Conservation (phyloP, 2,888 invertebrate species). For the Autographa gamma region DNA sequence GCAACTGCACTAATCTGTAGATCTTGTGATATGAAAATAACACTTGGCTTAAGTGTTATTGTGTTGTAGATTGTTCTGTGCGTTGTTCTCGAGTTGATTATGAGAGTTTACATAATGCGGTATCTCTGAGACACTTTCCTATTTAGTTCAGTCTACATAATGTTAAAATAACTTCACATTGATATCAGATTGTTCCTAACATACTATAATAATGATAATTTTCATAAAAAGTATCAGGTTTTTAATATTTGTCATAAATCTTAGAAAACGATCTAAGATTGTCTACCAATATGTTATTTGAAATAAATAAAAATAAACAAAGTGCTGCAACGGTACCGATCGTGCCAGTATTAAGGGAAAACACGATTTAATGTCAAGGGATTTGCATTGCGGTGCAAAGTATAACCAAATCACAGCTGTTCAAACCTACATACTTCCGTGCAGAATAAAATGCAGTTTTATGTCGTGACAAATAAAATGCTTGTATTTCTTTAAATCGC, state of each 20-base stretch:
- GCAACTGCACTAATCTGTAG: conserved; percentile 31
- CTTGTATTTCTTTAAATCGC: conserved; percentile 16
- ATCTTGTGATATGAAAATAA: conserved; percentile 36
- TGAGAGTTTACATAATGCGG: conserved; percentile 13
- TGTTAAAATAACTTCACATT: background rate
- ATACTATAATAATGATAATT: too few species aligned
- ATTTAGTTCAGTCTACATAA: background rate
- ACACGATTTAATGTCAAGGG: conserved; percentile 55
- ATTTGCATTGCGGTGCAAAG: conserved; percentile 54
- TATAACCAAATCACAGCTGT: conserved; percentile 53
- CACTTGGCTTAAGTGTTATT: conserved; percentile 46
- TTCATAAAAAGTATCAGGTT: too few species aligned
- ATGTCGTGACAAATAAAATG: conserved; percentile 18
- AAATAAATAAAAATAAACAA: background rate
- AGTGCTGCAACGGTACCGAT: conserved; percentile 20
- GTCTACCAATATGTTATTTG: background rate
- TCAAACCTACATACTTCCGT: conserved; percentile 41
- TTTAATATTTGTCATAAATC: too few species aligned
- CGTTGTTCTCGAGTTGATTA: conserved; percentile 22
- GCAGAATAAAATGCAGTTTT: conserved; percentile 50
- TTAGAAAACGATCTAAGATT: too few species aligned
- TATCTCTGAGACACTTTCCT: background rate
- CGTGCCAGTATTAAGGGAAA: conserved; percentile 46
- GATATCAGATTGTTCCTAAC: too few species aligned
- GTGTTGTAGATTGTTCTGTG: conserved; percentile 35